Evolutionary conservation across 2,797 vertebrate genomes (phyloP).

Genomic region (Momotus momota): DNA sequence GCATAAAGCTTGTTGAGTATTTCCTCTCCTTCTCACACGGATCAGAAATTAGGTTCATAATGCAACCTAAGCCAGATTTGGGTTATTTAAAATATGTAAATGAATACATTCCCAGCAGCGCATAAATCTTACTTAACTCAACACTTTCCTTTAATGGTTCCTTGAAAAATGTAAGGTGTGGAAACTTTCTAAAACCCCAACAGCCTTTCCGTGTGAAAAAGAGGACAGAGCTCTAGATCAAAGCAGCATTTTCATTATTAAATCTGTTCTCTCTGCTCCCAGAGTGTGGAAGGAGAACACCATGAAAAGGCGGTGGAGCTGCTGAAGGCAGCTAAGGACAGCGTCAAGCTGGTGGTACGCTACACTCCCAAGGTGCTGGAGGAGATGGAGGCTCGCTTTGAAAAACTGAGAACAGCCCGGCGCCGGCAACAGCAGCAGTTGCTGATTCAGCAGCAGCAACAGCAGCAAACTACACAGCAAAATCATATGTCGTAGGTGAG

Average conservation of each 20-base stretch:
- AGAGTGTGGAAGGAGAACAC: conserved; percentile 98
- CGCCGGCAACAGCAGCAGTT: conserved; percentile 96
- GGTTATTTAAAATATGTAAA: not conserved
- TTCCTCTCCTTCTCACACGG: not conserved
- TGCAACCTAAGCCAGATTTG: not conserved
- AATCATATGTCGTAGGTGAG: conserved; percentile 99
- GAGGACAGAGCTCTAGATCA: not conserved
- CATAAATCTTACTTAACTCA: not conserved
- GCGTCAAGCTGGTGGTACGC: conserved; percentile 96
- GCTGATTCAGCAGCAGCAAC: conserved; percentile 93
- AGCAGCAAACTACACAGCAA: conserved; percentile 90
- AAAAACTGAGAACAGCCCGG: conserved; percentile 95
- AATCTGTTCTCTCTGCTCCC: conserved; percentile 29
- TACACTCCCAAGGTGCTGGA: conserved; percentile 99
- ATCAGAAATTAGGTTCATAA: not conserved
- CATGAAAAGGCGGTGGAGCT: conserved; percentile 98
- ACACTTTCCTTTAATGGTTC: not conserved
- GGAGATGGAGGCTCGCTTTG: conserved; percentile 98
- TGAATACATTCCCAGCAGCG: not conserved
- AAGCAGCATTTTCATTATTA: not conserved
- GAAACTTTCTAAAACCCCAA: not conserved
- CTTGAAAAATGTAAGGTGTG: not conserved
- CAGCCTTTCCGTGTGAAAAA: not conserved
- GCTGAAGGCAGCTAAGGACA: conserved; percentile 96
- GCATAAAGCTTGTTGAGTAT: not conserved